Evolutionary conservation across 2,797 vertebrate species (phyloP), one percentile per base, ranked within the genome.

Genomic region (Enteromius paludinosus): DNA sequence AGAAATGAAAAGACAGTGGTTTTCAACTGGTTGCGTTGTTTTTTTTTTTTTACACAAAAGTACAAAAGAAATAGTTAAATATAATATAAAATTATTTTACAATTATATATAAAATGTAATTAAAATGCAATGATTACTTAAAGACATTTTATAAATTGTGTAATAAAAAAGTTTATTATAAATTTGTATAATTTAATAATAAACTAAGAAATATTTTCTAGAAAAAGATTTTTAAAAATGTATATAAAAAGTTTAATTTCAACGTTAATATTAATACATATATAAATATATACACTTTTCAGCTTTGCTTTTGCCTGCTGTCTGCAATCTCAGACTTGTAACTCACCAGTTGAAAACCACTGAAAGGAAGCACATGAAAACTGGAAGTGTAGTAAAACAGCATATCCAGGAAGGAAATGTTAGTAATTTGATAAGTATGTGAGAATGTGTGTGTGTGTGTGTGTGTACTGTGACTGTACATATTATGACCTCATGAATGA

Each of bases 1-100:
- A 87, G 62, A 89, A 89, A 80, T 41, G 9, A 38, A 78, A 33
- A 72, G 30, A 17, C 45, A 41, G 10, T 28, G 70, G 61, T 66
- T 74, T 45, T 74, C 79, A 74, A 62, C 70, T 65, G 79, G 68
- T 62, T 62, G 0, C 23, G 68, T 43, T 23, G 11, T 0, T n/a
- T 54, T 54, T 6, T 49, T 52, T 54, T n/a, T 56, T 3, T 61
- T 28, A 15, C 5, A 7, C 18, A 45, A 62, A 64, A 47, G 2
- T 73, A 38, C 14, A 17, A 41, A 43, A 43, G 1, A 64, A 64
- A 35, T 35, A 11, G 64, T 68, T 20, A 38, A 66, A 41, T 18
- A 47, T 28, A 0, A 62, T 17, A 33, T 20, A 5, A 7, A 38
- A 23, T 5, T 11, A n/a, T n/a, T n/a, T n/a, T n/a, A n/a, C n/a